A percentile compares a stretch with the other conserved stretches of the same genome.
Evolutionary conservation across 2,888 invertebrate genomes (phyloP).

Genomic region (Leistus spinibarbis): DNA sequence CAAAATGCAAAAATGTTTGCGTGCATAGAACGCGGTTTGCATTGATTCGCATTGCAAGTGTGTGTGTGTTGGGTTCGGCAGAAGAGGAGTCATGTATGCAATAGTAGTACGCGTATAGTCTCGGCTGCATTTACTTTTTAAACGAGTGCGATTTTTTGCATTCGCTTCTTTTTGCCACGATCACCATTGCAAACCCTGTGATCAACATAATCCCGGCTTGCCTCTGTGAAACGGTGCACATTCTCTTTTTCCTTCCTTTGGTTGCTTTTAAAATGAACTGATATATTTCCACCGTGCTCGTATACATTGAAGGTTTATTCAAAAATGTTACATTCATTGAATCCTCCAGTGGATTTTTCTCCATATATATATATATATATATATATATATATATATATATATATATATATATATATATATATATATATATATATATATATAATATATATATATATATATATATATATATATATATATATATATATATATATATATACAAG

Average conservation of each 20-base stretch:
- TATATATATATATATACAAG: no score
- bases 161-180: constrained; percentile 2
- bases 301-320: constrained; percentile 27
- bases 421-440: no score
- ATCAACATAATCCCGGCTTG: constrained; percentile 36
- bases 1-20: not conserved
- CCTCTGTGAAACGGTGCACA: constrained; percentile 15
- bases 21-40: not conserved
- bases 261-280: constrained; percentile 25
- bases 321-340: not conserved
- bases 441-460: no score
- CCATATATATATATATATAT: no score
- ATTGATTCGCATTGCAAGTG: not conserved
- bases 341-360: no score
- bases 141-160: constrained; percentile 26
- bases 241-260: constrained; percentile 4
- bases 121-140: constrained; percentile 27
- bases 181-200: constrained; percentile 29
- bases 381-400: no score
- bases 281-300: constrained; percentile 18
- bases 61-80: not conserved
- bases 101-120: not conserved
- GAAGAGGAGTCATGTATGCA: not conserved
- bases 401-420: no score
- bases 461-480: no score